phyloP scores from a whole-genome alignment of 1,140 invertebrate species.

The Choristoneura fumiferana region DNA sequence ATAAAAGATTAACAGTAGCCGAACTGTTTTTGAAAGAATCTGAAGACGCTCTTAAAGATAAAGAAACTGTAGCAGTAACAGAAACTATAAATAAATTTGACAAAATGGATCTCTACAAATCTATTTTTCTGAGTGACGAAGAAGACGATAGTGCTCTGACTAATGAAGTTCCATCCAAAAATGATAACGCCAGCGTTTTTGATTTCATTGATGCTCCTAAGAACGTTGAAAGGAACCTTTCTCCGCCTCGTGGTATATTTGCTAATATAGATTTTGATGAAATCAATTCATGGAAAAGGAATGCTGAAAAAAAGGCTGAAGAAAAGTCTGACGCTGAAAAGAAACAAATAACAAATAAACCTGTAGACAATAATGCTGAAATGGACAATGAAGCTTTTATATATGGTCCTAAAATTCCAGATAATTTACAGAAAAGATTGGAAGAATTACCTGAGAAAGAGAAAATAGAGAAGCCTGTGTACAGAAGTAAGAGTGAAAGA shows the following conservation, averaged over 20 bases:
- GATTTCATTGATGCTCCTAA: constrained; percentile 29
- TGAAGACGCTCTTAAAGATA: constrained; percentile 54
- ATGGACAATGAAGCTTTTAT: constrained; percentile 36
- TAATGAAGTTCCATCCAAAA: constrained; percentile 41
- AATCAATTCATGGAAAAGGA: constrained; percentile 74
- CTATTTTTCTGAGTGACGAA: constrained; percentile 83
- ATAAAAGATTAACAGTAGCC: constrained; percentile 73
- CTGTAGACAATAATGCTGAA: constrained; percentile 16
- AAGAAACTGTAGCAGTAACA: constrained; percentile 42
- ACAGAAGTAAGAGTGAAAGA: constrained; percentile 41
- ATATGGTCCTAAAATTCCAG: constrained; percentile 81
- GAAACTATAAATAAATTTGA: constrained; percentile 77
- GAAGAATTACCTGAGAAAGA: constrained; percentile 23
- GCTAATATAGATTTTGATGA: constrained; percentile 85
- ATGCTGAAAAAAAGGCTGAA: constrained; percentile 31
- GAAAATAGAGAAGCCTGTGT: constrained; percentile 40
- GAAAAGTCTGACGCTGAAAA: constrained; percentile 28
- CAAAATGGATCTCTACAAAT: constrained; percentile 83
- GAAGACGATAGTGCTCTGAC: constrained; percentile 75
- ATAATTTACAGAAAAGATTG: constrained; percentile 55
- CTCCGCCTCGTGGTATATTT: constrained; percentile 86
- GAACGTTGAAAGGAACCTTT: constrained; percentile 81
- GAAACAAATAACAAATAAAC: neutral
- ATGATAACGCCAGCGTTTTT: constrained; percentile 46
- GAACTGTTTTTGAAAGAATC: constrained; percentile 75